phyloP scores from a whole-genome alignment of 2,797 vertebrate species.

The Tinamus major region DNA sequence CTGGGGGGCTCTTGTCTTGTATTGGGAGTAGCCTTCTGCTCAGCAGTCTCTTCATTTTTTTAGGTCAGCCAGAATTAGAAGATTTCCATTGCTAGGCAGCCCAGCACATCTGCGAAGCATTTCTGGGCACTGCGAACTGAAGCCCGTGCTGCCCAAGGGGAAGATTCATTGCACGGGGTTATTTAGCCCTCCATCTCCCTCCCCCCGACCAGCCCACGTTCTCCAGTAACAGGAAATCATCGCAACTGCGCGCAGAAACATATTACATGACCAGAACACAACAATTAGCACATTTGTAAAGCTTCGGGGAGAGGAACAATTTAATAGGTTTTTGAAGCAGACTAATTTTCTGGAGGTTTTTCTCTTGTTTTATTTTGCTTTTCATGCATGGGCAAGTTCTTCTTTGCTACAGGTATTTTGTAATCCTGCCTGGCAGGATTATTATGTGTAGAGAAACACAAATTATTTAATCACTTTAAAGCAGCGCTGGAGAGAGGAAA shows the following conservation, averaged over 20 bases:
- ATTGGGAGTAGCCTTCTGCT: conserved; percentile 62
- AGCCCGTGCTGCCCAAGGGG: conserved; percentile 70
- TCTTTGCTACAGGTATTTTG: conserved; percentile 74
- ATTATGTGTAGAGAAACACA: conserved; percentile 38
- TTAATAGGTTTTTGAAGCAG: conserved; percentile 76
- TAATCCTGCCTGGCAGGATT: conserved; percentile 61
- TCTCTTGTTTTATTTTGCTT: conserved; percentile 58
- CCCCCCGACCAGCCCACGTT: neutral
- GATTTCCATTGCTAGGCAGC: conserved; percentile 78
- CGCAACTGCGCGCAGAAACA: conserved; percentile 55
- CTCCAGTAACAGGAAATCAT: conserved; percentile 29
- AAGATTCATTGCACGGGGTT: conserved; percentile 66
- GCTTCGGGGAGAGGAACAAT: conserved; percentile 75
- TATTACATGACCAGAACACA: conserved; percentile 68
- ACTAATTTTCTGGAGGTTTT: conserved; percentile 75
- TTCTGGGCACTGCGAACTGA: conserved; percentile 73
- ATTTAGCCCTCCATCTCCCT: conserved; percentile 42
- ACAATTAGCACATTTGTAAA: conserved; percentile 79
- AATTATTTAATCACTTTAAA: conserved; percentile 35
- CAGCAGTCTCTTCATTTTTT: conserved; percentile 73
- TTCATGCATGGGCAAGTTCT: conserved; percentile 74
- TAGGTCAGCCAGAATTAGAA: conserved; percentile 74
- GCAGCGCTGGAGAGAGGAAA: neutral
- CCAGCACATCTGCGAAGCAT: conserved; percentile 63
- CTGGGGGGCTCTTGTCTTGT: conserved; percentile 53